phyloP scores from a whole-genome alignment of 2,797 vertebrate genomes.

The Artibeus lituratus region DNA sequence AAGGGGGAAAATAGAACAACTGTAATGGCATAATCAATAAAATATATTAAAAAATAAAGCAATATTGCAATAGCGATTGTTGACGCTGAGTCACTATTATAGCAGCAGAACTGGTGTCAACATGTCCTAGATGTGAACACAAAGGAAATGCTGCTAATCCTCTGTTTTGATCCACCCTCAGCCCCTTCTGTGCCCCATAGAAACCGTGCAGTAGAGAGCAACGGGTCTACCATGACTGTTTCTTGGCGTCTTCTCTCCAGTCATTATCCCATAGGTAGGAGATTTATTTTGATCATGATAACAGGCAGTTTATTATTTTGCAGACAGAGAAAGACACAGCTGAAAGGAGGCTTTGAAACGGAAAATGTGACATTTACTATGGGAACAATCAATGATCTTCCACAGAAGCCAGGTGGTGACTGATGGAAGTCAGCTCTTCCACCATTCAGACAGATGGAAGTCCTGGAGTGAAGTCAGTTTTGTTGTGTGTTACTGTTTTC shows the following conservation, averaged over 20 bases:
- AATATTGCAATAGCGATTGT: background rate
- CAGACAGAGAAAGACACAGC: constrained; percentile 71
- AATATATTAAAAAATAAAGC: too few species aligned
- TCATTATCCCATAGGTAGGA: background rate
- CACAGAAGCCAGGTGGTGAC: constrained; percentile 80
- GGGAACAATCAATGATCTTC: constrained; percentile 79
- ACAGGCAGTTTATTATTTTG: constrained; percentile 79
- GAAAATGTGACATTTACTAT: constrained; percentile 82
- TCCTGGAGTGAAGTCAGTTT: constrained; percentile 18
- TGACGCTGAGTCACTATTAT: background rate
- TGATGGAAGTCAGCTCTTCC: too few species aligned
- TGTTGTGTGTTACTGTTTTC: background rate
- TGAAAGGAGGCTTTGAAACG: constrained; percentile 82
- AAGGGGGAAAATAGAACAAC: too few species aligned
- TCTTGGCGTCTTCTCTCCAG: background rate
- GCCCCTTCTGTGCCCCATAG: background rate
- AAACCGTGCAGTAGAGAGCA: background rate
- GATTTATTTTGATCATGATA: constrained; percentile 30
- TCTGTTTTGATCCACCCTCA: background rate
- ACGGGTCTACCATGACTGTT: background rate
- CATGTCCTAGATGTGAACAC: background rate
- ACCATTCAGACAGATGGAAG: constrained; percentile 79
- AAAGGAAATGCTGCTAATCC: background rate
- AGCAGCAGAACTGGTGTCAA: background rate
- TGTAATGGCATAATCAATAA: too few species aligned